phyloP scores from a whole-genome alignment of 2,113 vertebrate genomes.

The Pipra filicauda region DNA sequence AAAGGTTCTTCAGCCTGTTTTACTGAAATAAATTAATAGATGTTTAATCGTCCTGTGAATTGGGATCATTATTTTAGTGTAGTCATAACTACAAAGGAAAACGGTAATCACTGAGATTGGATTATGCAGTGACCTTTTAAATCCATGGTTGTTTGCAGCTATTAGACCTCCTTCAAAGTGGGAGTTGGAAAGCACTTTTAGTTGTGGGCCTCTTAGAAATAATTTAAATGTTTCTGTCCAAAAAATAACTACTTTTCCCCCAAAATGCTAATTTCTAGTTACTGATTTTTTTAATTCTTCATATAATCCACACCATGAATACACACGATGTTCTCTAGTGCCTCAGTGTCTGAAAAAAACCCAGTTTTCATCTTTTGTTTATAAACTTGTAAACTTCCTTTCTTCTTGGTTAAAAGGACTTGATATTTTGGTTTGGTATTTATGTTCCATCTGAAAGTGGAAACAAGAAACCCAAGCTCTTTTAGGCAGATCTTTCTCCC shows the following conservation, averaged over 20 bases:
- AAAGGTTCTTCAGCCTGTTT: background rate
- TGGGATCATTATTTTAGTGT: slow-evolving; percentile 18
- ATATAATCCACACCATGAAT: background rate
- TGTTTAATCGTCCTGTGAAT: slow-evolving; percentile 23
- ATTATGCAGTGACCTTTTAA: slow-evolving; percentile 50
- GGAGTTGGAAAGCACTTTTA: background rate
- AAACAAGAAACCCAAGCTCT: background rate
- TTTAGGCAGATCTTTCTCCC: background rate
- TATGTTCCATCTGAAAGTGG: background rate
- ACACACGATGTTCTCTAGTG: background rate
- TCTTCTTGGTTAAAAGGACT: background rate
- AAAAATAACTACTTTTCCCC: background rate
- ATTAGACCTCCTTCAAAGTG: background rate
- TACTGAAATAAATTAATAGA: background rate
- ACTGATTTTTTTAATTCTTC: background rate
- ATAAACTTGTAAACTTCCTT: background rate
- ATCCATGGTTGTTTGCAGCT: background rate
- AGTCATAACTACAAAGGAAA: background rate
- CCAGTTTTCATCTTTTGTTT: background rate
- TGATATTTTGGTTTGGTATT: background rate
- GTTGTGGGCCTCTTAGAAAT: background rate
- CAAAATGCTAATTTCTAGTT: background rate
- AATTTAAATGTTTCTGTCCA: background rate
- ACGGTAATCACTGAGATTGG: slow-evolving; percentile 7
- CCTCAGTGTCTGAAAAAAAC: background rate